Conservation (phyloP, 2,113 vertebrate genomes). For the Tringa solitaria region DNA sequence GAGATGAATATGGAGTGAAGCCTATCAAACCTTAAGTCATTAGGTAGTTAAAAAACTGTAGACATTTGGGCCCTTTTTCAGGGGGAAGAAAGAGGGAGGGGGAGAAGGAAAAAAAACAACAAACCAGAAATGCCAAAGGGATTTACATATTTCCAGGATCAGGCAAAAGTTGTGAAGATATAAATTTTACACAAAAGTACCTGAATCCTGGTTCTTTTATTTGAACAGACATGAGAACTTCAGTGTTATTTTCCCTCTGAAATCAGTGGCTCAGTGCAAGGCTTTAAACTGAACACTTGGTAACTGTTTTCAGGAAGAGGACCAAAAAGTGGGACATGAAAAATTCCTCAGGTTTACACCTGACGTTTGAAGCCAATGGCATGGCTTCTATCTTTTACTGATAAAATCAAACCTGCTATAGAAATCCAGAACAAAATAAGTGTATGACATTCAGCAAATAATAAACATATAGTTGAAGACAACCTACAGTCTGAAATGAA, state of each 20-base stretch:
- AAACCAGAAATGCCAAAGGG: background rate
- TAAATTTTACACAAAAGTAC: background rate
- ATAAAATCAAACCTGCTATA: background rate
- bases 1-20: background rate
- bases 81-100: rapidly evolving
- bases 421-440: background rate
- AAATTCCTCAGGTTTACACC: background rate
- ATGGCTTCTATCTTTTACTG: background rate
- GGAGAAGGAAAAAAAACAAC: rapidly evolving
- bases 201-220: background rate
- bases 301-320: background rate
- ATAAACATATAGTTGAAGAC: background rate
- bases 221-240: background rate
- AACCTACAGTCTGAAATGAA: background rate
- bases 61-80: background rate
- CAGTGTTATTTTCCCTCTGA: background rate
- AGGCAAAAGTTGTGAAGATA: background rate
- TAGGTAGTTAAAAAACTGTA: background rate
- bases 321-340: background rate
- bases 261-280: background rate
- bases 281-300: background rate
- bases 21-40: background rate
- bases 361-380: background rate
- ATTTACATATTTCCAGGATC: background rate
- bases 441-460: background rate